Evolutionary conservation across 2,113 vertebrate species (phyloP), one percentile per base, ranked within the genome.

Genomic region (Carlito syrichta): DNA sequence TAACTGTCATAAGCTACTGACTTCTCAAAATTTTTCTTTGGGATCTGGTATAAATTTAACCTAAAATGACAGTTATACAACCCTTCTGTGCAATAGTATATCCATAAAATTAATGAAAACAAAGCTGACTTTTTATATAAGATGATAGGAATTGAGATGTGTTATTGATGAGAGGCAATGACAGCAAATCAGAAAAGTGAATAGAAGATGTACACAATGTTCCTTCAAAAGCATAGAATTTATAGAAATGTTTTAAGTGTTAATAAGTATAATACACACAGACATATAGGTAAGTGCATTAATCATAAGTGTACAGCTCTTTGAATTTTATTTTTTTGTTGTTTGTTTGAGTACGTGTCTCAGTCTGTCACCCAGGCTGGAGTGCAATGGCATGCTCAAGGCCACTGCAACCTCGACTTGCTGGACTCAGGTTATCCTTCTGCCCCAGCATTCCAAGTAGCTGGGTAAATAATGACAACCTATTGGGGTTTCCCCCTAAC

Each of bases 261-360:
- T 86, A 68, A 62, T 62, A 94, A 84, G 60, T 79, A 38, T 87
- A 83, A 92, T 45, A n/a, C n/a, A n/a, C n/a, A n/a, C n/a, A 81
- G 40, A 60, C 19, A 52, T 68, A 56, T 9, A 88, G 38, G 86
- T 78, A 82, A 82, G 22, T 87, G 7, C 10, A 35, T 87, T 32
- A 68, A 89, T 92, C 77, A 0, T 91, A 81, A 71, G 32, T 66
- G 43, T 96, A 66, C 30, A 89, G 6, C 6, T 88, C 16, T 56
- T 9, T 88, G 35, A 69, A 40, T 94, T 96, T 94, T 96, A n/a
- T n/a, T n/a, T n/a, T n/a, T n/a, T n/a, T n/a, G n/a, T n/a, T n/a
- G n/a, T n/a, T n/a, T n/a, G n/a, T n/a, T n/a, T n/a, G n/a, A n/a
- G n/a, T n/a, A n/a, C n/a, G n/a, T n/a, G n/a, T n/a, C n/a, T n/a